Evolutionary conservation across 2,797 vertebrate genomes (phyloP).

Genomic region (Anguilla pacifica): DNA sequence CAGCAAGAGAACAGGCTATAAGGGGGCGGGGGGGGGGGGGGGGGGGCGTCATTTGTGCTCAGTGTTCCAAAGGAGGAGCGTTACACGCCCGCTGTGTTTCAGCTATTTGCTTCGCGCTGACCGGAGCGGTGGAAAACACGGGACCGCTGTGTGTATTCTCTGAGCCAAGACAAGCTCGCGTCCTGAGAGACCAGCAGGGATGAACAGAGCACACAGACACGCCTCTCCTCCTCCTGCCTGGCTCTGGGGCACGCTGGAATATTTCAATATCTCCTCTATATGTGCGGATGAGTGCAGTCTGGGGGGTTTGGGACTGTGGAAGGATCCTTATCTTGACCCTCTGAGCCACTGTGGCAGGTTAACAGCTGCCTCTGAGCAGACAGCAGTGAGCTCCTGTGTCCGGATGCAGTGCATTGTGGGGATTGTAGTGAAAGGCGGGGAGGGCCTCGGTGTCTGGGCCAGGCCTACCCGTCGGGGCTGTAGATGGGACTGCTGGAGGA

Average conservation of each 20-base stretch:
- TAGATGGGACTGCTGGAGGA: constrained; percentile 93
- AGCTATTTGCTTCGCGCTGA: constrained; percentile 5
- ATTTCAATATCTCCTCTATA: background rate
- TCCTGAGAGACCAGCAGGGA: background rate
- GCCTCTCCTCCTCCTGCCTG: background rate
- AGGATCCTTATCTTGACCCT: background rate
- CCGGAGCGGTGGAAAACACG: constrained; percentile 9
- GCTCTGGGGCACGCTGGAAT: constrained; percentile 1
- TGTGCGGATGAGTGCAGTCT: background rate
- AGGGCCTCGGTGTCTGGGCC: background rate
- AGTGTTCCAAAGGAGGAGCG: constrained; percentile 15
- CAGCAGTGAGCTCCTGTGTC: background rate
- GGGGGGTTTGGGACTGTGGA: background rate
- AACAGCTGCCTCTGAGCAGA: background rate
- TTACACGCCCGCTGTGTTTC: background rate
- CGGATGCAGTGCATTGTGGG: background rate
- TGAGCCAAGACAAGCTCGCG: background rate
- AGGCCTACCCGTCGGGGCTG: constrained; percentile 80
- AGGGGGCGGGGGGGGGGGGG: too few relatives aligned
- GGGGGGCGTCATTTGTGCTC: background rate
- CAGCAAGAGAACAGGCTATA: constrained; percentile 2
- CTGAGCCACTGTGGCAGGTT: background rate
- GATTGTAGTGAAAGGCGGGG: background rate
- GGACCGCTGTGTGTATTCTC: constrained; percentile 6
- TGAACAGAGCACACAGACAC: background rate